Evolutionary conservation across 2,113 vertebrate genomes (phyloP), one percentile per base, ranked within the genome.

Genomic region (Fregetta grallaria): DNA sequence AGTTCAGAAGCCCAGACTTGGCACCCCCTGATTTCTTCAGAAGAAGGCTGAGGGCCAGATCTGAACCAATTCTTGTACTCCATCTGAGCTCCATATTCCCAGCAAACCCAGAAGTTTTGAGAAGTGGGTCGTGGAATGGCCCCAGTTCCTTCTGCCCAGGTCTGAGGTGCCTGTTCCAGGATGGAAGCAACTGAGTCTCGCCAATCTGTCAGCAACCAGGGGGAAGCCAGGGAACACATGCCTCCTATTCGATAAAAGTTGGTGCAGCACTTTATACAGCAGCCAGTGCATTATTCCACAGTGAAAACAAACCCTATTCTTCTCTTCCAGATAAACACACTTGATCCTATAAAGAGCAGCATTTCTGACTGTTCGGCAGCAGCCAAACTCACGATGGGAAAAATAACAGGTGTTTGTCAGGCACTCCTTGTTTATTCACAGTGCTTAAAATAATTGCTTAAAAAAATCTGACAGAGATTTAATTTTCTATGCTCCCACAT

Each of bases 381-480:
- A 83, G 94, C 92, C 96, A 96, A 93, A 85, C 53, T 92, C 93
- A 95, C 1, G 56, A 94, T 97, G 91, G 95, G 95, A 95, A 97
- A 97, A 97, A 97, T 97, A 97, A 83, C 96, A 97, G 96, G 97
- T 96, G 94, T 96, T 96, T 96, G 92, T 95, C 92, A 94, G 93
- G 70, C 95, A 85, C 93, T 96, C 95, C 92, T 92, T 96, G 95
- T 95, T 97, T 97, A 92, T 96, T 97, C 96, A 91, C 91, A 81
- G 97, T 71, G 84, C 95, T 97, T 97, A 97, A 97, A 97, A 97
- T 96, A 97, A 97, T 97, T 92, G 92, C 96, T 94, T 23, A 15
- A 90, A 95, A 94, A 94, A 96, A 73, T 88, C 67, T 22, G 6
- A 44, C 75, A 58, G 89, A 86, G 94, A 96, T 96, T 96, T 95